Evolutionary conservation across 2,888 invertebrate genomes (phyloP), one percentile per base, ranked within the genome.

Genomic region (Scaeva pyrastri): DNA sequence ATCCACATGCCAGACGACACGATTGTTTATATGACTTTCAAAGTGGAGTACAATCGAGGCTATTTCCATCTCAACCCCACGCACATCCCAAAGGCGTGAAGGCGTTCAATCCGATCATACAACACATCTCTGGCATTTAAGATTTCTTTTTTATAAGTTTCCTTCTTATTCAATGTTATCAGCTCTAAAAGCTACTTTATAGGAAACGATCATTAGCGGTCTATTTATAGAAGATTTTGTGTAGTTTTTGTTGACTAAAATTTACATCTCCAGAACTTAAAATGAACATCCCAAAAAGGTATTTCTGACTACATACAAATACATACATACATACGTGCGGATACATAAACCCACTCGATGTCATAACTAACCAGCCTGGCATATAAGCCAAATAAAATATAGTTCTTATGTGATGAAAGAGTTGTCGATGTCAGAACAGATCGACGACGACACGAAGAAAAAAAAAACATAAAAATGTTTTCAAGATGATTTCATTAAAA

Each of bases 11-110:
- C 14, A 64, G 55, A 55, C 39, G 12, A 60, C 19, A 52, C 56
- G 43, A 73, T 83, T 84, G 83, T 84, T 84, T 84, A 79, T 84
- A 56, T 21, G 74, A 31, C 31, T 36, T 68, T 75, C 48, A 77
- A 85, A 77, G 76, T 72, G 85, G 56, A 85, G 73, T 76, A 76
- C 58, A 72, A 43, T 76, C 31, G 31, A 70, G 58, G 75, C 71
- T 79, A 79, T 79, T 76, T 81, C 48, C 66, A 80, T 72, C 68
- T 31, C 55, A 68, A 55, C 55, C 60, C 81, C 76, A 85, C 85
- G 72, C 85, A 76, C 52, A 52, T 36, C n/a, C 72, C 72, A 16
- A 58, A 52, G 31, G 56, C 43, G 11, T 26, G 11, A 39, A 72
- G 56, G 64, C 39, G 55, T 73, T 58, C 21, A 60, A 21, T 21